Evolutionary conservation across 2,797 vertebrate species (phyloP).

Genomic region (Carapus acus): DNA sequence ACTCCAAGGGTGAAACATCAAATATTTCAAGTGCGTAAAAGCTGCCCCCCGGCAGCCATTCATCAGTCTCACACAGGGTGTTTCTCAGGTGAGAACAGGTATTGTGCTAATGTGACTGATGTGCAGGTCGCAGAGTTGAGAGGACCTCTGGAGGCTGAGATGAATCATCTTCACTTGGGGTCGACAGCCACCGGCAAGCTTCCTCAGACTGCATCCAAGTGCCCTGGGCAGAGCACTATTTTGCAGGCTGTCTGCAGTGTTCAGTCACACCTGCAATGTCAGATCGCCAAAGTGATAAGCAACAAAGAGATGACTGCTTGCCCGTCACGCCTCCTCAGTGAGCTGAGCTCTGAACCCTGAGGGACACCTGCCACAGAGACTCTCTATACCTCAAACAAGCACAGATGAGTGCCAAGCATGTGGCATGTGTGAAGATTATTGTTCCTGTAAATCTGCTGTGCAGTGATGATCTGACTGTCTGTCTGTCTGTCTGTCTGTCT

Average conservation of each 20-base stretch:
- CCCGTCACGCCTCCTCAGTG: constrained; percentile 9
- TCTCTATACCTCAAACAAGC: constrained; percentile 16
- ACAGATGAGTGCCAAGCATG: constrained; percentile 24
- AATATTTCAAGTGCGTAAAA: background rate
- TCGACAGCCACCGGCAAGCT: constrained; percentile 1
- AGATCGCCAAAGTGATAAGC: constrained; percentile 26
- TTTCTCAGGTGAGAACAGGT: constrained; percentile 16
- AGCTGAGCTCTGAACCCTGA: constrained; percentile 10
- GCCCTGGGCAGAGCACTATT: constrained; percentile 2
- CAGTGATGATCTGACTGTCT: constrained; percentile 4
- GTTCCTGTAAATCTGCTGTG: constrained; percentile 28
- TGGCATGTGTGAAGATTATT: constrained; percentile 31
- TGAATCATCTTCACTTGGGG: constrained; percentile 8
- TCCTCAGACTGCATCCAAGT: background rate
- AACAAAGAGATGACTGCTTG: constrained; percentile 7
- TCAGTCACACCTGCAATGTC: constrained; percentile 31
- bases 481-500: no score
- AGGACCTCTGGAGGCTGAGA: constrained; percentile 1
- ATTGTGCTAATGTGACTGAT: constrained; percentile 30
- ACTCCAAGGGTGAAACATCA: constrained; percentile 3
- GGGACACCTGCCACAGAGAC: constrained; percentile 15
- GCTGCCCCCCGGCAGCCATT: constrained; percentile 7
- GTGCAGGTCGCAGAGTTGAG: constrained; percentile 16
- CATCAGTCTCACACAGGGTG: constrained; percentile 1
- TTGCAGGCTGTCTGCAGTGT: background rate